phyloP scores from a whole-genome alignment of 2,888 invertebrate genomes.

The Cistogaster globosa region DNA sequence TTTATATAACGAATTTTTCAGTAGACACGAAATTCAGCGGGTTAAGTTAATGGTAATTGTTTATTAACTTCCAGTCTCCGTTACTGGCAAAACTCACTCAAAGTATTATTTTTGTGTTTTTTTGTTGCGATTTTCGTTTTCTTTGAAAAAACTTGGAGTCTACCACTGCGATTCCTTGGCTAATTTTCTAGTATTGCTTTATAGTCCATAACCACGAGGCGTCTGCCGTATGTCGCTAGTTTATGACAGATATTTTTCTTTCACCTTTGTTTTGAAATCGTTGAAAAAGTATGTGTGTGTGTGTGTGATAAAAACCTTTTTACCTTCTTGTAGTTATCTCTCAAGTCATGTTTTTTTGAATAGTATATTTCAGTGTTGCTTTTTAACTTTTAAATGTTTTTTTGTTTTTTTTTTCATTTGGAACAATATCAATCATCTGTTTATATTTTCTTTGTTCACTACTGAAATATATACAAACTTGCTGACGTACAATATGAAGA shows the following conservation, averaged over 20 bases:
- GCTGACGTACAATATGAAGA: background rate
- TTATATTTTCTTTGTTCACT: too few relatives aligned
- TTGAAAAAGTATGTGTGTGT: constrained; percentile 25
- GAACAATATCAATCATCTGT: too few relatives aligned
- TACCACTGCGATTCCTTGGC: constrained; percentile 63
- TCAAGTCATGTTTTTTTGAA: too few relatives aligned
- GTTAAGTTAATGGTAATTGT: constrained; percentile 2
- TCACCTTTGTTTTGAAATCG: constrained; percentile 4
- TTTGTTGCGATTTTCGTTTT: background rate
- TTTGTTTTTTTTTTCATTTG: too few relatives aligned
- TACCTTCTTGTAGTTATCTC: too few relatives aligned
- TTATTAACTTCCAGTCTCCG: constrained; percentile 21
- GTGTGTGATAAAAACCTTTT: background rate
- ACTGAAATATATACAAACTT: too few relatives aligned
- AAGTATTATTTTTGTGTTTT: constrained; percentile 20
- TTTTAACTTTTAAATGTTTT: too few relatives aligned
- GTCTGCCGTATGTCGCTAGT: constrained; percentile 66
- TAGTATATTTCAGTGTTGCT: too few relatives aligned
- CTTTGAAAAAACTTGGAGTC: constrained; percentile 37
- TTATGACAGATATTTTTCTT: constrained; percentile 55
- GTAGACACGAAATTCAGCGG: constrained; percentile 17
- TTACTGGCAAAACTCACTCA: background rate
- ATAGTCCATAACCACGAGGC: constrained; percentile 67
- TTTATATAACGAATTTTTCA: too few relatives aligned
- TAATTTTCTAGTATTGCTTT: constrained; percentile 69